phyloP scores from a whole-genome alignment of 1,140 invertebrate genomes.

The Scaptomyza montana region DNA sequence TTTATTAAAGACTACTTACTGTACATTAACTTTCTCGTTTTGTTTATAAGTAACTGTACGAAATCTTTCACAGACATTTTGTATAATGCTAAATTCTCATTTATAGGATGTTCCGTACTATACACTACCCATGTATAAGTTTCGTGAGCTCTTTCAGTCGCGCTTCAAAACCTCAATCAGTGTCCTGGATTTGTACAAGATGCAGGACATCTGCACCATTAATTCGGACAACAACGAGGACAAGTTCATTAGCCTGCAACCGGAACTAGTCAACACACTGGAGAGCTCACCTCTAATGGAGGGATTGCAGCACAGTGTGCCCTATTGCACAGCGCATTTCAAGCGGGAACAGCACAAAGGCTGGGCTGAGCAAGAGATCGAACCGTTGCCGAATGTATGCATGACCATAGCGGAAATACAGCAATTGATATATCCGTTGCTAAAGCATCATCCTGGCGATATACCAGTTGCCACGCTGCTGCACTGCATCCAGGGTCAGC shows the following conservation, averaged over 20 bases:
- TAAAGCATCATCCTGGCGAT: constrained; percentile 74
- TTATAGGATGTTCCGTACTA: constrained; percentile 89
- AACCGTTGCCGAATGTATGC: constrained; percentile 88
- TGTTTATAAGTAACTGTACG: no score
- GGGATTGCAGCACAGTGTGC: constrained; percentile 85
- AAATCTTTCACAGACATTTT: not conserved
- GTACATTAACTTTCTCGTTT: no score
- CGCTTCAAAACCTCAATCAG: constrained; percentile 91
- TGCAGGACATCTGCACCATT: constrained; percentile 91
- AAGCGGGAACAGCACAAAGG: constrained; percentile 85
- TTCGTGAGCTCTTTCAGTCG: constrained; percentile 93
- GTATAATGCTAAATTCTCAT: constrained; percentile 56
- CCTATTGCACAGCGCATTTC: constrained; percentile 87
- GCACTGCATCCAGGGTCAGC: constrained; percentile 90
- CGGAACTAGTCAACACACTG: constrained; percentile 84
- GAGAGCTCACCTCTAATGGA: constrained; percentile 78
- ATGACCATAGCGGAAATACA: constrained; percentile 82
- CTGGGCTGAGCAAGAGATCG: constrained; percentile 90
- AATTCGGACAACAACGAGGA: constrained; percentile 88
- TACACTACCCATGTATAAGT: constrained; percentile 92
- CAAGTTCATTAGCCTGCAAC: constrained; percentile 88
- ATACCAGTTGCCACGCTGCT: constrained; percentile 87
- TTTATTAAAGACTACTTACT: no score
- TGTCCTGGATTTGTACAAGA: constrained; percentile 91
- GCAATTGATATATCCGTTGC: constrained; percentile 71